Evolutionary conservation across 2,888 invertebrate species (phyloP).

Genomic region (Amphipoea lucens): DNA sequence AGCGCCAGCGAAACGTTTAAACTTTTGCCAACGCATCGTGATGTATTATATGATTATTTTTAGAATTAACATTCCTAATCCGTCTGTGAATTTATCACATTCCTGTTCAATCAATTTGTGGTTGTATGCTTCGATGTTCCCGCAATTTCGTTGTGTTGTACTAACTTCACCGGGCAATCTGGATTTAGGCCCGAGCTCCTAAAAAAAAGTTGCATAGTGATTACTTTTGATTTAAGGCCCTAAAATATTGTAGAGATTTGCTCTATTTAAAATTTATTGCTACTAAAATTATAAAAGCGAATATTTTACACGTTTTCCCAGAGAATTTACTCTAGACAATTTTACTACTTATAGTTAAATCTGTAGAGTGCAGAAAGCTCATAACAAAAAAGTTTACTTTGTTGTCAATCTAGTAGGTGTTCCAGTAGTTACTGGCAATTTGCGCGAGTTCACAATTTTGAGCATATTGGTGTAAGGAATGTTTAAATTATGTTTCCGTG

Average conservation of each 20-base stretch:
- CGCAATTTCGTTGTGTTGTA: background rate
- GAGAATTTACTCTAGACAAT: slow-evolving; percentile 11
- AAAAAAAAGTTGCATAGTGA: slow-evolving; percentile 14
- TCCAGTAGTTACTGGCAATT: slow-evolving; percentile 52
- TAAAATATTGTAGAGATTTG: slow-evolving; percentile 13
- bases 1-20: slow-evolving; percentile 75
- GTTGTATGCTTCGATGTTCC: slow-evolving; percentile 2
- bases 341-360: slow-evolving; percentile 9
- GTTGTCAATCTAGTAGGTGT: slow-evolving; percentile 27
- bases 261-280: slow-evolving; percentile 44
- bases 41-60: slow-evolving; percentile 60
- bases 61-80: slow-evolving; percentile 56
- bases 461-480: slow-evolving; percentile 61
- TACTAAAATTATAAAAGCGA: slow-evolving; percentile 26
- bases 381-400: slow-evolving; percentile 18
- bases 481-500: slow-evolving; percentile 68
- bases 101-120: slow-evolving; percentile 11
- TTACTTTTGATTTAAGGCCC: slow-evolving; percentile 30
- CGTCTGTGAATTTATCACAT: slow-evolving; percentile 40
- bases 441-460: slow-evolving; percentile 55
- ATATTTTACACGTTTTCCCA: slow-evolving; percentile 30
- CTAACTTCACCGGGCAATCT: slow-evolving; percentile 7
- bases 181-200: slow-evolving; percentile 35
- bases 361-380: slow-evolving; percentile 13
- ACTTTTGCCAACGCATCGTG: slow-evolving; percentile 70